Conservation (phyloP, 2,113 vertebrate genomes). For the Calyptommatus sinebrachiatus region DNA sequence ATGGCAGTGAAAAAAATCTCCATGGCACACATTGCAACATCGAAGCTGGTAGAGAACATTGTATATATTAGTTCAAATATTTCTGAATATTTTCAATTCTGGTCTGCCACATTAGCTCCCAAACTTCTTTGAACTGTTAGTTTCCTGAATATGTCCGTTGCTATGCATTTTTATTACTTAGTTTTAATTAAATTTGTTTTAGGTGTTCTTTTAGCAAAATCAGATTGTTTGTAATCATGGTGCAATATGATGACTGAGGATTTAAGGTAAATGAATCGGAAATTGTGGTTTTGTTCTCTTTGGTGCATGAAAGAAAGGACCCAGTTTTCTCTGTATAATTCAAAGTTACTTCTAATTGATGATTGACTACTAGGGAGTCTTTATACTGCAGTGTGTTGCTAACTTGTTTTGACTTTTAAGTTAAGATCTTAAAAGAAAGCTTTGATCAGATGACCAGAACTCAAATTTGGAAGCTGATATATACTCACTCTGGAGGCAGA, state of each 20-base stretch:
- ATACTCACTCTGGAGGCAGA: background rate
- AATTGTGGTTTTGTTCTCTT: background rate
- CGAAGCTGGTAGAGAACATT: too few species aligned
- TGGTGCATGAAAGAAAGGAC: background rate
- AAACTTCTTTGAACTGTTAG: background rate
- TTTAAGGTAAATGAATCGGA: background rate
- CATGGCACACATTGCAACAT: too few species aligned
- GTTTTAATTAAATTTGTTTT: background rate
- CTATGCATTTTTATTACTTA: background rate
- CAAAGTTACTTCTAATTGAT: slow-evolving; percentile 40
- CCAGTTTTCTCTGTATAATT: background rate
- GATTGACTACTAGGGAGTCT: slow-evolving; percentile 38
- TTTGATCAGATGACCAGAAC: slow-evolving; percentile 11
- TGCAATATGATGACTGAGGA: background rate
- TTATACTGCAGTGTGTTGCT: slow-evolving; percentile 10
- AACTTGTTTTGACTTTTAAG: slow-evolving; percentile 3
- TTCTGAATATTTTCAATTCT: background rate
- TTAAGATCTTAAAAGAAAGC: background rate
- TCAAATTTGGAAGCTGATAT: background rate
- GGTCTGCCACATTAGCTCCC: background rate
- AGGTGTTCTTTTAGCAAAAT: background rate
- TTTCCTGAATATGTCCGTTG: background rate
- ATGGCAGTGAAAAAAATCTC: too few species aligned
- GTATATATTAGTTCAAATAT: too few species aligned
- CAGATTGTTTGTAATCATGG: background rate